These are phyloP conservation scores for Psittacula echo DNA, from an alignment of 2,797 vertebrate species.

Conservation along the genomic window DNA sequence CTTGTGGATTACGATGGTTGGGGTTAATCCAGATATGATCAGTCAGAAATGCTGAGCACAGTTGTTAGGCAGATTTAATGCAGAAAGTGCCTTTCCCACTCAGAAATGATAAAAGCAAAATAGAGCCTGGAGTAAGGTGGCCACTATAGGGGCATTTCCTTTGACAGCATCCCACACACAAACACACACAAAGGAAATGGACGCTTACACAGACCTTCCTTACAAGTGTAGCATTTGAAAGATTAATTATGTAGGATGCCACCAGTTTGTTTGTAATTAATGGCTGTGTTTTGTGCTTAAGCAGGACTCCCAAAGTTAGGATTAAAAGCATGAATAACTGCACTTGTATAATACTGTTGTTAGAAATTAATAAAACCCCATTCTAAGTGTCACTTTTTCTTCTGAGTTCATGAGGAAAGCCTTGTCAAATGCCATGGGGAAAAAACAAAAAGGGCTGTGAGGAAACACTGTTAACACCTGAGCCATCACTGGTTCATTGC, in stretches of 20 bases:
- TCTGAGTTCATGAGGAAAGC: neutral
- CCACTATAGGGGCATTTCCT: neutral
- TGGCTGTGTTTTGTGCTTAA: neutral
- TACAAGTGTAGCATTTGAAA: neutral
- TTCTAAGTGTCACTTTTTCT: neutral
- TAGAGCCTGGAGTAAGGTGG: neutral
- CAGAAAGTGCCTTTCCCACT: neutral
- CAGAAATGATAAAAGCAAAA: neutral
- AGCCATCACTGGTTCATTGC: neutral
- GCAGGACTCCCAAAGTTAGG: neutral
- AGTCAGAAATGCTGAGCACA: constrained; percentile 17
- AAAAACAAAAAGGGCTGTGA: neutral
- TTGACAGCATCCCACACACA: neutral
- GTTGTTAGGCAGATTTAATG: constrained; percentile 26
- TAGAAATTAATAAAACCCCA: neutral
- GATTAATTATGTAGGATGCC: neutral
- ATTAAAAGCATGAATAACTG: neutral
- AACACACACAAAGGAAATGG: neutral
- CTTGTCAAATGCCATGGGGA: neutral
- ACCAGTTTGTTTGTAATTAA: neutral
- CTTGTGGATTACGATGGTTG: neutral
- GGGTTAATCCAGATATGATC: constrained; percentile 18
- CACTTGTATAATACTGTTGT: neutral
- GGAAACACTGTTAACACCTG: neutral
- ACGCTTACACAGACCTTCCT: neutral